Percentiles rank a stretch among this genome's conserved stretches.
Conservation (phyloP, 1,140 invertebrate genomes). For the Leptinotarsa undecemlineata region DNA sequence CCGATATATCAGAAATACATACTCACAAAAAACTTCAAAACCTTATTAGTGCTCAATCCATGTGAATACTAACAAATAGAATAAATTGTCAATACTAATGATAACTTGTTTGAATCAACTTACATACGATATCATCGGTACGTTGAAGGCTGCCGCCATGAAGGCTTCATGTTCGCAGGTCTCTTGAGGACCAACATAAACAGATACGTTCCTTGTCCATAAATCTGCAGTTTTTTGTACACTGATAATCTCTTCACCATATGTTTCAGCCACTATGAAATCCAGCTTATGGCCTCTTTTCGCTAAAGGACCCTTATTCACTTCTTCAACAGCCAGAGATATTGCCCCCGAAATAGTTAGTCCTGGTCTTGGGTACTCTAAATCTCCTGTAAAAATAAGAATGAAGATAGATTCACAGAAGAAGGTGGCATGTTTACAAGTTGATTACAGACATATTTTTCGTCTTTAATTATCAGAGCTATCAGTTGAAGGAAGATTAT, state of each 20-base stretch:
- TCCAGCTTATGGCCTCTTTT: conserved; percentile 71
- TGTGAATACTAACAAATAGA: too few species aligned
- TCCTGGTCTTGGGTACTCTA: conserved; percentile 77
- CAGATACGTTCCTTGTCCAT: conserved; percentile 85
- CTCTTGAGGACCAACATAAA: conserved; percentile 93
- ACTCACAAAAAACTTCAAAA: too few species aligned
- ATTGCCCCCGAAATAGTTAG: conserved; percentile 80
- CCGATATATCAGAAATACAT: too few species aligned
- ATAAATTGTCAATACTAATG: too few species aligned
- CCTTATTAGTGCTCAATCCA: too few species aligned
- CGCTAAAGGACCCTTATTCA: conserved; percentile 65
- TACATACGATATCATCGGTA: conserved; percentile 85
- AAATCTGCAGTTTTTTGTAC: conserved; percentile 83
- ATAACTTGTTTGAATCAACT: conserved; percentile 53
- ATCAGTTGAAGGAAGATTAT: too few species aligned
- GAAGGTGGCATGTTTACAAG: too few species aligned
- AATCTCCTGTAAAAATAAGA: conserved; percentile 60
- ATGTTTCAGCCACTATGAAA: conserved; percentile 89
- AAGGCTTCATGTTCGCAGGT: conserved; percentile 92
- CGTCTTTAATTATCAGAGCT: too few species aligned
- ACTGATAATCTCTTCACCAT: conserved; percentile 84
- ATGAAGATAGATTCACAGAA: not conserved
- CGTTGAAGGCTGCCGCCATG: conserved; percentile 93
- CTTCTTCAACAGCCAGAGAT: conserved; percentile 76
- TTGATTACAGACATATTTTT: too few species aligned